These are phyloP conservation scores for Ceryle rudis DNA, from an alignment of 2,797 vertebrate species.

Conservation along the genomic window DNA sequence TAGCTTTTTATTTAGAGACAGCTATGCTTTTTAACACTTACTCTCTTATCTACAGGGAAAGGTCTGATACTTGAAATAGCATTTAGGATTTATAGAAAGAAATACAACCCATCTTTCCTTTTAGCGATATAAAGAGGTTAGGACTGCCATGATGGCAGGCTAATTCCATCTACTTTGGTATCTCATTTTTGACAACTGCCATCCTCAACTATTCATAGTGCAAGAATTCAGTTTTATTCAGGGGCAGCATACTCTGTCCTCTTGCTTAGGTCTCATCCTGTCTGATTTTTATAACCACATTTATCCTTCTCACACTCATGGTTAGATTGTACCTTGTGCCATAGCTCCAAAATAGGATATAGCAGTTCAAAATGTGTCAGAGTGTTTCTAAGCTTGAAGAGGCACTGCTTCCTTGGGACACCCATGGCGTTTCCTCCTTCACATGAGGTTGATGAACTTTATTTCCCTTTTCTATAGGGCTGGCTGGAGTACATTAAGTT, in stretches of 20 bases:
- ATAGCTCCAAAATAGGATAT: neutral
- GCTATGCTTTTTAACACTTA: neutral
- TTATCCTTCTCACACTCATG: neutral
- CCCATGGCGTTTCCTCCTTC: neutral
- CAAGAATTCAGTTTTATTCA: neutral
- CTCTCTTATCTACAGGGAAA: conserved; percentile 23
- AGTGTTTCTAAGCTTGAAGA: neutral
- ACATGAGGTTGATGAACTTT: neutral
- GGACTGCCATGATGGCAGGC: neutral
- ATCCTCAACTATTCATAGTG: neutral
- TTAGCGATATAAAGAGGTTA: neutral
- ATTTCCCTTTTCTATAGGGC: neutral
- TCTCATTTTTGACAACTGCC: neutral
- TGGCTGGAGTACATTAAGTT: neutral
- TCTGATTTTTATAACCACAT: neutral
- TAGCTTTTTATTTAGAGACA: conserved; percentile 48
- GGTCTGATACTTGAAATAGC: neutral
- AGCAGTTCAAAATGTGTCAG: neutral
- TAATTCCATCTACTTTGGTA: neutral
- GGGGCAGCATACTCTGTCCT: neutral
- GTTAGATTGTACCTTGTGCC: neutral
- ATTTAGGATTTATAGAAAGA: neutral
- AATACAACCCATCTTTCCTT: neutral
- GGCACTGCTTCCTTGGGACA: neutral
- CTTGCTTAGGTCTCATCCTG: neutral